Evolutionary conservation across 2,888 invertebrate genomes (phyloP).

Genomic region (Adelphocoris suturalis): DNA sequence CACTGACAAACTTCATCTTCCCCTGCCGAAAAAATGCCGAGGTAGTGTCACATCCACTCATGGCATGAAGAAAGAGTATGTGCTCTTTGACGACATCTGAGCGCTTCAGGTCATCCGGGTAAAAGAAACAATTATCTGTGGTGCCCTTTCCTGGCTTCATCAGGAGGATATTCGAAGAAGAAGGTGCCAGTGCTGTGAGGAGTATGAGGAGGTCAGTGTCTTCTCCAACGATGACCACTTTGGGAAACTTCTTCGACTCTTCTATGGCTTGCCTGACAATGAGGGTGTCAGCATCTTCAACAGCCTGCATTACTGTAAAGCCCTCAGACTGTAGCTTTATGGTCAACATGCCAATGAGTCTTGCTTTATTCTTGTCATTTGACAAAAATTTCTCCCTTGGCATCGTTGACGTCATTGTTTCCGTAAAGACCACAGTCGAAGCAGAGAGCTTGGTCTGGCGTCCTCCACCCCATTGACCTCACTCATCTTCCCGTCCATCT

Average conservation of each 20-base stretch:
- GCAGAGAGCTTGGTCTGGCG: not conserved
- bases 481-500: no score
- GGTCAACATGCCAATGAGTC: slow-evolving; percentile 32
- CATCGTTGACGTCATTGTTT: not conserved
- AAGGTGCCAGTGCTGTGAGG: no score
- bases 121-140: slow-evolving; percentile 7
- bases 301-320: no score
- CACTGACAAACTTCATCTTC: slow-evolving; percentile 14
- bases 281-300: no score
- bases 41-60: no score
- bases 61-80: slow-evolving; percentile 44
- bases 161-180: slow-evolving; percentile 19
- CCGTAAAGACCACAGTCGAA: not conserved
- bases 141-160: slow-evolving; percentile 51
- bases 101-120: not conserved
- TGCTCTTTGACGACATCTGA: slow-evolving; percentile 18
- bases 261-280: no score
- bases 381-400: slow-evolving; percentile 39
- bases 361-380: slow-evolving; percentile 22
- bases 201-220: no score
- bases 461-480: no score
- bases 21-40: no score
- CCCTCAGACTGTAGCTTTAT: slow-evolving; percentile 20
- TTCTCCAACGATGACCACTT: no score
- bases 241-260: no score